Evolutionary conservation across 2,113 vertebrate genomes (phyloP), one percentile per base, ranked within the genome.

Genomic region (Xyrauchen texanus): DNA sequence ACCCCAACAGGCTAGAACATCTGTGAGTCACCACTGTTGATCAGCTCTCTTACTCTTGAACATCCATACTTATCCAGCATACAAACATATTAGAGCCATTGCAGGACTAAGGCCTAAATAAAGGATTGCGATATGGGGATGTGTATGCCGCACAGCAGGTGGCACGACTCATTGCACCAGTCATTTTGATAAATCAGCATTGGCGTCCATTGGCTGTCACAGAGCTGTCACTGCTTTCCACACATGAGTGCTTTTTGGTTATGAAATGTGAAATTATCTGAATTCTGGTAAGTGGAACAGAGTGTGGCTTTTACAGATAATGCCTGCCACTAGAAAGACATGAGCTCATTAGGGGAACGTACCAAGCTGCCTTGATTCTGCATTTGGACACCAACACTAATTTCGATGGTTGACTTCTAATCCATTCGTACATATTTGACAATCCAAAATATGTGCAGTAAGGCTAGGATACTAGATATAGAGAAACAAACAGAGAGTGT

Each of bases 401-500:
- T 72, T 80, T 76, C 62, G 68, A 7, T 44, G 57, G 52, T 63
- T 76, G 67, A 68, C 69, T 78, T 65, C 60, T 80, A 74, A 83
- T 79, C 72, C 58, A 62, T 70, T 51, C 44, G 63, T 68, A 85
- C 61, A 68, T 49, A 69, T 83, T 65, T 86, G 72, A 84, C 67
- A 79, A 76, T 81, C 67, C 61, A 58, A 79, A 66, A 58, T 57
- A n/a, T 5, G 21, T 34, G 34, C 51, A 72, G 64, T 72, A 77
- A 77, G 71, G 63, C 57, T 44, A 45, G 55, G 21, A 45, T 66
- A 47, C 53, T 65, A 45, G 13, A 68, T 34, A 34, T 34, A 34
- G 21, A 34, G 21, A 34, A 34, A 34, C 21, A 34, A 34, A 10
- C 16, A 10, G 68, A 79, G 64, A 67, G 68, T 51, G 21, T 21